Conservation (phyloP, 1,140 invertebrate species). For the Nilaparvata lugens region DNA sequence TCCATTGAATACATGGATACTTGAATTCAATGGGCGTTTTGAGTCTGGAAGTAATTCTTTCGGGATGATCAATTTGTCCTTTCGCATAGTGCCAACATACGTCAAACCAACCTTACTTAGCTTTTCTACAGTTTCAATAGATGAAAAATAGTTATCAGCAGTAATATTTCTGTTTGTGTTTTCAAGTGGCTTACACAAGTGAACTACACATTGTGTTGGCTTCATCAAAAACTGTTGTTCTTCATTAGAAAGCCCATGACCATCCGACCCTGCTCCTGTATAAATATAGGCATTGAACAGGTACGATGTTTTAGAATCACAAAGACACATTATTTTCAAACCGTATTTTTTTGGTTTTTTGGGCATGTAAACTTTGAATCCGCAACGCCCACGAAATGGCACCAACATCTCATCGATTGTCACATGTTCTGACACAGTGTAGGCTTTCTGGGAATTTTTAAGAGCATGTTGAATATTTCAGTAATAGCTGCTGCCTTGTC, state of each 20-base stretch:
- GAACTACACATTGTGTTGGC: conserved; percentile 10
- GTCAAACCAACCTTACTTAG: conserved; percentile 31
- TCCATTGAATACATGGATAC: conserved; percentile 14
- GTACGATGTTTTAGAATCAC: conserved; percentile 27
- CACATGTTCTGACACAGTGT: conserved; percentile 24
- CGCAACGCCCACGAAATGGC: conserved; percentile 32
- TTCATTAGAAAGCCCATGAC: background rate
- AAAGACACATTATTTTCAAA: conserved; percentile 20
- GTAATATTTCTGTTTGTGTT: conserved; percentile 23
- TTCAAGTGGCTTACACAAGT: conserved; percentile 22
- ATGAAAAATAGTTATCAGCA: conserved; percentile 26
- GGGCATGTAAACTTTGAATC: conserved; percentile 37
- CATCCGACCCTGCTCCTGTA: conserved; percentile 11
- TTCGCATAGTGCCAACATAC: conserved; percentile 37
- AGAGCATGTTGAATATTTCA: conserved; percentile 31
- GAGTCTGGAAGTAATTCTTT: conserved; percentile 19
- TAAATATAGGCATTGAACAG: conserved; percentile 18
- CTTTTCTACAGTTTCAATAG: conserved; percentile 24
- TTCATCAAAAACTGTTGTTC: conserved; percentile 3
- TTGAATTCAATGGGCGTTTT: background rate
- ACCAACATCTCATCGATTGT: conserved; percentile 37
- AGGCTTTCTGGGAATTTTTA: conserved; percentile 32
- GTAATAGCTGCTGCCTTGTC: conserved; percentile 26
- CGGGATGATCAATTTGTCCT: conserved; percentile 38
- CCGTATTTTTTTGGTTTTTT: conserved; percentile 39